Evolutionary conservation across 2,888 invertebrate species (phyloP), one percentile per base, ranked within the genome.

Genomic region (Drosophila demipolita): DNA sequence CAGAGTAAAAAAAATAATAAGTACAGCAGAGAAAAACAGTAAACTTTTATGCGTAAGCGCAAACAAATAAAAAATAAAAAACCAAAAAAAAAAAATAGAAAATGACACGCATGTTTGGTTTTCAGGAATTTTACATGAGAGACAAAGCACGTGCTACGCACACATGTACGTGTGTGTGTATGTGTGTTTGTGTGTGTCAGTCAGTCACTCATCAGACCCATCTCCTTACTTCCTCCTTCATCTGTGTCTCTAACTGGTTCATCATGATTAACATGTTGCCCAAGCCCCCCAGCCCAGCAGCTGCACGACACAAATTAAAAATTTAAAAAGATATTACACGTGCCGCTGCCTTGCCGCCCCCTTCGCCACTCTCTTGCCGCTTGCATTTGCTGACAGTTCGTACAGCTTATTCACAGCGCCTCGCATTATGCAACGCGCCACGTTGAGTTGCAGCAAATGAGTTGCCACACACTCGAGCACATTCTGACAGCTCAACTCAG

Each of bases 261-360:
- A 85, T 89, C 89, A 79, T 87, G 87, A 86, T 89, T 87, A 85
- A 87, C 84, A 81, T 78, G 75, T 70, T 57, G 38, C 40, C 54
- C 23, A 35, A 20, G 7, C 3, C 23, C 7, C 5, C 1, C n/a
- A 5, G 1, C 17, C 3, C 29, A n/a, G 38, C 29, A 20, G 20
- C 33, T 36, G 26, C 54, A 54, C 60, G 70, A 66, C 72, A 81
- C 60, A 84, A 84, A 84, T 84, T 75, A 79, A 83, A 83, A 81
- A 87, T 81, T 86, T 70, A 64, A 76, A 62, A 70, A 73, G 67
- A 72, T 64, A 73, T 78, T 66, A 80, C 66, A 77, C 58, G 66
- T 65, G 62, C 66, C 63, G 59, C 35, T 42, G 52, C 40, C 63
- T 54, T 9, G 3, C 12, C 33, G 53, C 33, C 11, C 6, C 23